These are phyloP conservation scores for Mungos mungo DNA, from an alignment of 2,113 vertebrate genomes.

Conservation along the genomic window DNA sequence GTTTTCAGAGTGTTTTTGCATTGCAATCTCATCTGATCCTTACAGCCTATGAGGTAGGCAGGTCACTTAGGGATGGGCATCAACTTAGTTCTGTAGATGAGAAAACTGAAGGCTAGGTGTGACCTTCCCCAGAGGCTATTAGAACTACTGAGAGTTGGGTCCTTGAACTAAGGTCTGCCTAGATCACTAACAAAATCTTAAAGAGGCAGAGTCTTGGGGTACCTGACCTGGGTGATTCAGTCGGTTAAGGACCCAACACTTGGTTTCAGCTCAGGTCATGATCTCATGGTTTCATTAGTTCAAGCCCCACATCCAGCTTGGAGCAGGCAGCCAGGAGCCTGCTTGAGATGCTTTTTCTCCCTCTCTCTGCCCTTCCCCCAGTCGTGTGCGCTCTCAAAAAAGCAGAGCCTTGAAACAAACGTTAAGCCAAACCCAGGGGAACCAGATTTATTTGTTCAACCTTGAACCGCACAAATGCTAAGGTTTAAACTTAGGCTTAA, in stretches of 20 bases:
- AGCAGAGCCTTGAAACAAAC: background rate
- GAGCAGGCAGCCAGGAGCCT: no score
- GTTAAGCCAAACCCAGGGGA: constrained; percentile 5
- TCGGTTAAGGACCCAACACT: no score
- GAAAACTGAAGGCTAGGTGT: background rate
- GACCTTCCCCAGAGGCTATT: background rate
- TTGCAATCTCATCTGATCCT: background rate
- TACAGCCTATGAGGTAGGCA: background rate
- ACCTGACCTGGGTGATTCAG: no score
- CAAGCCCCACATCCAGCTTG: no score
- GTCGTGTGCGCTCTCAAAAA: no score
- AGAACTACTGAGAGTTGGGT: background rate
- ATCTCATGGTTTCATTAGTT: no score
- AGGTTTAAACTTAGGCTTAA: background rate
- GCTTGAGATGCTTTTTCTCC: no score
- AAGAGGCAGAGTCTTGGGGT: background rate
- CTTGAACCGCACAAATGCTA: constrained; percentile 9
- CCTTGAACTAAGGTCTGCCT: background rate
- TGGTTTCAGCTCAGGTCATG: no score
- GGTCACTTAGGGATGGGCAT: background rate
- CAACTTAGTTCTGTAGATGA: background rate
- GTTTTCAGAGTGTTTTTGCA: background rate
- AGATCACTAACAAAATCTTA: background rate
- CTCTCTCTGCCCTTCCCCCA: no score
- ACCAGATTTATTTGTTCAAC: background rate